Evolutionary conservation across 30 jellyfish, hydroid and myxozoan species (phyloP), one percentile per base, ranked within the genome.

Genomic region (Turritopsis rubra): DNA sequence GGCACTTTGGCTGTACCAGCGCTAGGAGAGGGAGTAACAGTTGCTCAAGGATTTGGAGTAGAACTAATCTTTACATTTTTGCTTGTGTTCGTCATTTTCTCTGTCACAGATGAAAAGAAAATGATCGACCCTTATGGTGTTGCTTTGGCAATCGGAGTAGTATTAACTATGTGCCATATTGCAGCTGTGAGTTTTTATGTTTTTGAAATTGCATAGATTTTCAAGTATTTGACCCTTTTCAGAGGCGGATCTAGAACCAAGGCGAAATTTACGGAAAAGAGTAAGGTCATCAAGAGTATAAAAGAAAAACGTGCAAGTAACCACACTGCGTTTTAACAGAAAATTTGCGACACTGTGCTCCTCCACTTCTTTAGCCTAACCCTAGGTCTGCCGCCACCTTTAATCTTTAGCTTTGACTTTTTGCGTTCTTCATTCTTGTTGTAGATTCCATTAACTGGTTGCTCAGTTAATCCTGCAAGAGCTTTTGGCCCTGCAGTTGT

Each of bases 401-500:
- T n/a, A n/a, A n/a, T n/a, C n/a, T n/a, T n/a, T n/a, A n/a, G n/a
- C n/a, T n/a, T n/a, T n/a, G 73, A 0, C 0, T 0, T 60, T 60
- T 60, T 0, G 24, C 60, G 28, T 1, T 16, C 8, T n/a, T 28
- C 13, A 8, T 66, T 81, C 17, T 81, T 19, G 17, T 8, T 0
- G 8, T 66, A 91, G 98, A 87, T 91, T 81, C 95, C 95, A 60
- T 91, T 73, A 88, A 91, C 98, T 31, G 98, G 98, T 53, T 91
- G 98, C 71, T 93, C 95, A 0, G 89, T 91, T 21, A 91, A 91
- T 65, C 98, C 98, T 26, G 98, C 98, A 19, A 72, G 98, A 83
- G 88, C 98, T 26, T 91, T 91, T 81, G 98, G 98, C 23, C 98
- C 98, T 8, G 98, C 98, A 1, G 89, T 91, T 27, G 95, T 91